Percentiles rank a stretch among this genome's conserved stretches.
These are phyloP conservation scores for Luperina testacea DNA, from an alignment of 2,888 invertebrate species.

Conservation along the genomic window DNA sequence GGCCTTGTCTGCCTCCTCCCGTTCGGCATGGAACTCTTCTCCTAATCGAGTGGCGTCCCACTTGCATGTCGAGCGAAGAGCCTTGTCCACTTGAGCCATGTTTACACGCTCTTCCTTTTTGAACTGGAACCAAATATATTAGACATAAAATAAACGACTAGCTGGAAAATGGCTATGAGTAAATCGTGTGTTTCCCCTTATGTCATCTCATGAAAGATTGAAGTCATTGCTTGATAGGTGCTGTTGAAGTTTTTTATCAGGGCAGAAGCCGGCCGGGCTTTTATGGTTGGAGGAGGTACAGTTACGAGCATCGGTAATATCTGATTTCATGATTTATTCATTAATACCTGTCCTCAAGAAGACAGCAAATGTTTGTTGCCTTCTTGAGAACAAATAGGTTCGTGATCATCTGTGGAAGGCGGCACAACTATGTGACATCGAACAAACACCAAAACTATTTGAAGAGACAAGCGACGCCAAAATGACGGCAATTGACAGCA, in stretches of 20 bases:
- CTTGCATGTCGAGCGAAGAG: constrained; percentile 92
- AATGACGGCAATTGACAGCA: no score
- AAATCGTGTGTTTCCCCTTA: no score
- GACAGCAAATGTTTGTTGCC: no score
- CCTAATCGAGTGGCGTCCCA: constrained; percentile 90
- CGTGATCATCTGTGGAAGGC: no score
- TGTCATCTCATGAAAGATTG: background rate
- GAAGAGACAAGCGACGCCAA: no score
- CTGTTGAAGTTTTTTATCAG: background rate
- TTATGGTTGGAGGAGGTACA: background rate
- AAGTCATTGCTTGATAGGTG: background rate
- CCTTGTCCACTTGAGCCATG: constrained; percentile 93
- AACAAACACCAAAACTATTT: no score
- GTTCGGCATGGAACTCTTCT: constrained; percentile 79
- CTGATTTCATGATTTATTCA: no score
- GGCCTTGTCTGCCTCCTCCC: constrained; percentile 70
- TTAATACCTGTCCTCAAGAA: no score
- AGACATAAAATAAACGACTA: background rate
- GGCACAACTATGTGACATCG: no score
- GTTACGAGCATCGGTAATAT: no score
- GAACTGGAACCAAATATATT: constrained; percentile 87
- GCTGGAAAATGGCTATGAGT: no score
- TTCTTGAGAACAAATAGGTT: no score
- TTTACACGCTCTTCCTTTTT: constrained; percentile 97
- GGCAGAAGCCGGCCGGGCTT: background rate